phyloP scores from a whole-genome alignment of 2,797 vertebrate species.

The Acanthornis magna region DNA sequence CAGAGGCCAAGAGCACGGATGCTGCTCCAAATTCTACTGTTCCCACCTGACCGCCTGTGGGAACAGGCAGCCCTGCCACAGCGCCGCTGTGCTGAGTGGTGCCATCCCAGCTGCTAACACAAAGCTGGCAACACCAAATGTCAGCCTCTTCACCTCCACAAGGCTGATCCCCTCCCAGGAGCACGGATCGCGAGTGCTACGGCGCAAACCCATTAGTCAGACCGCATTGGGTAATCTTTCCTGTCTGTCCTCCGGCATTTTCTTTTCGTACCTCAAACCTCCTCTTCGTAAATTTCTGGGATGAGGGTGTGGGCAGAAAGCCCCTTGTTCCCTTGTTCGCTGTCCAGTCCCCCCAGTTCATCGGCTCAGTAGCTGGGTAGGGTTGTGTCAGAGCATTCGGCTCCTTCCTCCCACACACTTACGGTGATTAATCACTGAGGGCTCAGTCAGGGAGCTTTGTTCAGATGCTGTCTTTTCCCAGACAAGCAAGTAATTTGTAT shows the following conservation, averaged over 20 bases:
- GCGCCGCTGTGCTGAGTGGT: accelerated
- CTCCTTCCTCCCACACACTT: not conserved
- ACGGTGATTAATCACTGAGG: not conserved
- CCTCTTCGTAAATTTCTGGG: slow-evolving; percentile 45
- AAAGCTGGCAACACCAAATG: not conserved
- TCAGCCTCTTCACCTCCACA: not conserved
- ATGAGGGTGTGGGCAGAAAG: not conserved
- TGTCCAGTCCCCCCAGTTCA: not conserved
- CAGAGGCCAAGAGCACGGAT: accelerated
- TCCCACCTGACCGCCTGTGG: accelerated
- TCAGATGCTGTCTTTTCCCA: not conserved
- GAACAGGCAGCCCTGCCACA: not conserved
- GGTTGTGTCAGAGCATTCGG: slow-evolving; percentile 18
- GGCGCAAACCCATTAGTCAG: not conserved
- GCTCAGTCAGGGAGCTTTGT: not conserved
- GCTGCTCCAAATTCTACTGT: not conserved
- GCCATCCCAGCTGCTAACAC: not conserved
- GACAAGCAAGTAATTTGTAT: not conserved
- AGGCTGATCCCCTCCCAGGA: not conserved
- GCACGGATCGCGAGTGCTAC: accelerated
- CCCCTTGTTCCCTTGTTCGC: not conserved
- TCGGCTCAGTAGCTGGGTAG: not conserved
- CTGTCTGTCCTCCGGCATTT: not conserved
- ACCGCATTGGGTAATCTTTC: not conserved
- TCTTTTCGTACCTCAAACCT: not conserved